Percentiles rank a stretch among this genome's conserved stretches.
Conservation (phyloP, 35 echinoderm and acorn worm species). For the Chiridota heheva region DNA sequence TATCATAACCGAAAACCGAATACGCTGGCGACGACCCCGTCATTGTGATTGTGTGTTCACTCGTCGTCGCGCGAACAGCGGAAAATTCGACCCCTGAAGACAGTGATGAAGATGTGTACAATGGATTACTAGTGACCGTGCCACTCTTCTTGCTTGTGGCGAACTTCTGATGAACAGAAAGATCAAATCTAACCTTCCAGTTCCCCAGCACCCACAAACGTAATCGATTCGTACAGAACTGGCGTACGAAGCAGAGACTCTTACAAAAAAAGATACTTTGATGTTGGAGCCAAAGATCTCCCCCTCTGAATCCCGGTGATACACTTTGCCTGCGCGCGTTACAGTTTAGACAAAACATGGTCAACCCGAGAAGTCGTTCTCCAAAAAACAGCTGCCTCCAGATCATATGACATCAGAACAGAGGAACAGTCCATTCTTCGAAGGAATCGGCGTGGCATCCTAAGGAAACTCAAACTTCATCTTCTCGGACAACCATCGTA, state of each 20-base stretch:
- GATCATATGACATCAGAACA: neutral
- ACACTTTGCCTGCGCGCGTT: neutral
- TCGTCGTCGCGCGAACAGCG: no score
- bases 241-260: neutral
- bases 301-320: neutral
- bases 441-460: conserved; percentile 8
- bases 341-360: conserved; percentile 5
- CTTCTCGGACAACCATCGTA: no score
- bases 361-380: conserved; percentile 6
- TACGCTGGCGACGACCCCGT: no score
- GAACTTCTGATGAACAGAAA: conserved; percentile 36
- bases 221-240: neutral
- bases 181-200: conserved; percentile 34
- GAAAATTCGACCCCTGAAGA: no score
- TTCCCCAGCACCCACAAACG: neutral
- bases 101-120: conserved; percentile 41
- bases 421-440: neutral
- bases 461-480: no score
- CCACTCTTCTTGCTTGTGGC: conserved; percentile 4
- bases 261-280: neutral
- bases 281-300: neutral
- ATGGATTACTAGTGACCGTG: conserved; percentile 4
- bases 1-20: no score
- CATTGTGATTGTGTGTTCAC: no score
- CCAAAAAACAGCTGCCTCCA: neutral